Base-by-base conservation (phyloP, 1,140 invertebrate species). In the Achroia grisella region DNA sequence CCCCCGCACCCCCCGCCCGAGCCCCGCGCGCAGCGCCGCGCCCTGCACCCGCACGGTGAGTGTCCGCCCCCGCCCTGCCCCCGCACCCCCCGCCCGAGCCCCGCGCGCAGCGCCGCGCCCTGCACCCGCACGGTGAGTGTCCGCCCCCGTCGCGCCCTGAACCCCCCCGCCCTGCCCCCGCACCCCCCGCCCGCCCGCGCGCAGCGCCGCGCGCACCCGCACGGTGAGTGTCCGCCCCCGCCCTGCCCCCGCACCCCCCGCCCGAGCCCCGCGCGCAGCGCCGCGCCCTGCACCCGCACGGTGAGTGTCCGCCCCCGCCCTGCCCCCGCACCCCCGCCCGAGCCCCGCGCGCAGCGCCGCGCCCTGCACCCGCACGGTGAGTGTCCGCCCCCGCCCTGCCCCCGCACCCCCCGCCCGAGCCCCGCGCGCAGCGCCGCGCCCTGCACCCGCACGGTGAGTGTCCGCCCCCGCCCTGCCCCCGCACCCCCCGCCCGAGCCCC, bases 1-100 rank as follows among this genome's bases (percentile, higher is more conserved):
- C 28, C 4, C 28, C 28, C 28, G 28, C 28, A 29, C 28, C 5
- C 5, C 40, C 5, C 4, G 28, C 28, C 10, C 5, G 4, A 29
- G 5, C 4, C 28, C 10, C 15, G 34, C 33, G 11, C 33, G 4
- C 11, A 29, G 5, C 4, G 28, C 4, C 28, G 10, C 28, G 10
- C 28, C 4, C 4, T 29, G 10, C 28, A 29, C 28, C 28, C 28
- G 28, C 28, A 29, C 28, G 28, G 28, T 29, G 28, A 29, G 28
- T 10, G n/a, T n/a, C n/a, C 10, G 88, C 89, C 2, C 87, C 86
- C 33, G 88, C 93, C 42, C 57, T 71, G 10, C 87, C 91, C 5
- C 90, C 91, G 4, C 89, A 90, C 3, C 90, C 91, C 8, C 94
- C 93, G 59, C 94, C 93, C 2, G 91, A 92, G 5, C 87, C 87